Conservation (phyloP, 2,888 invertebrate species). For the Drosophila anomalipes region DNA sequence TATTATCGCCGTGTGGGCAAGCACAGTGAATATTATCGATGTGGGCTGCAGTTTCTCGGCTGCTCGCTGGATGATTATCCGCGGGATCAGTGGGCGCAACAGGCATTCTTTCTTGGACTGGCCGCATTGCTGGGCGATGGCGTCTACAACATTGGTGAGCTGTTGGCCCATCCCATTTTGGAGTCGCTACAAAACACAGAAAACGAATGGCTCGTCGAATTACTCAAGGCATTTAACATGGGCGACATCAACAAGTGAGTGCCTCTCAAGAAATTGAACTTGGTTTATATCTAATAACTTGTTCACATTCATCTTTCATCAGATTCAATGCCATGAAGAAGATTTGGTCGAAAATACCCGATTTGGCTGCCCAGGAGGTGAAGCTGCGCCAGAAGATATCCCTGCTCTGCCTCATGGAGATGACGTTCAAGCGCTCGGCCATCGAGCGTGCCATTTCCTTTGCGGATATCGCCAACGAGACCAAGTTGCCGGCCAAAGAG, state of each 20-base stretch:
- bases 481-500: constrained; percentile 92
- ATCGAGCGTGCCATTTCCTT: constrained; percentile 95
- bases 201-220: constrained; percentile 94
- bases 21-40: constrained; percentile 97
- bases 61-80: constrained; percentile 90
- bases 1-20: constrained; percentile 94
- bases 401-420: constrained; percentile 97
- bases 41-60: constrained; percentile 94
- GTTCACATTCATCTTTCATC: not conserved
- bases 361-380: constrained; percentile 92
- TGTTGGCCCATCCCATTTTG: constrained; percentile 97
- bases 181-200: constrained; percentile 92
- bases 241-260: constrained; percentile 91
- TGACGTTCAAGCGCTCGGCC: constrained; percentile 97
- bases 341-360: constrained; percentile 91
- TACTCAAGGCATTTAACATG: constrained; percentile 94
- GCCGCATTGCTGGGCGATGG: constrained; percentile 97
- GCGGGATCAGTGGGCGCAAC: constrained; percentile 89
- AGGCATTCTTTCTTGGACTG: constrained; percentile 96
- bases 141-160: constrained; percentile 98
- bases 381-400: constrained; percentile 96
- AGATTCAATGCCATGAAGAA: constrained; percentile 89
- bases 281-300: too few relatives aligned
- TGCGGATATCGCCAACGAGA: constrained; percentile 94
- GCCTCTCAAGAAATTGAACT: not conserved